Percentiles rank a stretch among this genome's conserved stretches.
phyloP scores from a whole-genome alignment of 2,888 invertebrate genomes.

The Dinocampus coccinellae region DNA sequence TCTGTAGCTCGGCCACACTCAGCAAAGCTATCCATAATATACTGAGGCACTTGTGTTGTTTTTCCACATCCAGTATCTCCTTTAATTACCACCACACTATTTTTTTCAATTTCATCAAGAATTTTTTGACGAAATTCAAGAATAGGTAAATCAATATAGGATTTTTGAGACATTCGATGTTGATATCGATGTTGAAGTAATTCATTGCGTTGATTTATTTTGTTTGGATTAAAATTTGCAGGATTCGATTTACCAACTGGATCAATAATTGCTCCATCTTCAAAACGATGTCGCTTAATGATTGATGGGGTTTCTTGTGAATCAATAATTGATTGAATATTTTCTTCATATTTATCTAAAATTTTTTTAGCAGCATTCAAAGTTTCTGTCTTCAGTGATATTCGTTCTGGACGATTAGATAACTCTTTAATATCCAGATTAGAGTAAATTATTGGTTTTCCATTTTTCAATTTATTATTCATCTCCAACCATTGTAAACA shows the following conservation, averaged over 20 bases:
- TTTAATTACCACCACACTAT: slow-evolving; percentile 74
- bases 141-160: slow-evolving; percentile 32
- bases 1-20: slow-evolving; percentile 64
- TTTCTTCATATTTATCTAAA: slow-evolving; percentile 69
- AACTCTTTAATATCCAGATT: slow-evolving; percentile 65
- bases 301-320: background rate
- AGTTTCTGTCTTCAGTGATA: slow-evolving; percentile 65
- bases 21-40: slow-evolving; percentile 72
- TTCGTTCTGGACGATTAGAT: slow-evolving; percentile 58
- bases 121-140: slow-evolving; percentile 69
- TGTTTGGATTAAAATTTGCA: background rate
- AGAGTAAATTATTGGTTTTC: slow-evolving; percentile 71
- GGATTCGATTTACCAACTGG: slow-evolving; percentile 37
- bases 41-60: slow-evolving; percentile 79
- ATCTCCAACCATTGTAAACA: slow-evolving; percentile 73
- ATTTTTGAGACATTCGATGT: background rate
- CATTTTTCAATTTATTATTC: slow-evolving; percentile 70
- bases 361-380: slow-evolving; percentile 68
- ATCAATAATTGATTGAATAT: slow-evolving; percentile 26
- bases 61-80: slow-evolving; percentile 84
- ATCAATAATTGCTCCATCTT: slow-evolving; percentile 18
- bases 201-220: slow-evolving; percentile 29
- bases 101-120: slow-evolving; percentile 70
- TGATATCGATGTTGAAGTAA: slow-evolving; percentile 22
- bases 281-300: background rate